Conservation (phyloP, 2,888 invertebrate genomes). For the Therioaphis trifolii region DNA sequence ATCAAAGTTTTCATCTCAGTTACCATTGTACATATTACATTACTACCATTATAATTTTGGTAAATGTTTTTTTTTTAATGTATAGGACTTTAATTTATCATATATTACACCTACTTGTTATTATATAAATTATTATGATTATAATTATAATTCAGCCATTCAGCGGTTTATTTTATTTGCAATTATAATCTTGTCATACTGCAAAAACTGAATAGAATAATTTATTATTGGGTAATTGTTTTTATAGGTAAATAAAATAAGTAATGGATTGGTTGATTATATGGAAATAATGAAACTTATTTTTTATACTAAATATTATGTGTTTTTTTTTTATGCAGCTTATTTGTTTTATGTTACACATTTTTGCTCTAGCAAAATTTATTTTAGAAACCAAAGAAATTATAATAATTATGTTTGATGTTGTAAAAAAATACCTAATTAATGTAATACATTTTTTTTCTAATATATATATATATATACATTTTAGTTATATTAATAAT, state of each 20-base stretch:
- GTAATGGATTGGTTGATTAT: conserved; percentile 4
- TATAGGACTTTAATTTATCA: conserved; percentile 21
- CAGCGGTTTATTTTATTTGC: conserved; percentile 25
- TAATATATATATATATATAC: conserved; percentile 26
- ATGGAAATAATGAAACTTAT: conserved; percentile 40
- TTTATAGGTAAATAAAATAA: conserved; percentile 24
- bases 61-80: conserved; percentile 20
- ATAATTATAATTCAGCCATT: conserved; percentile 38
- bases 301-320: conserved; percentile 41
- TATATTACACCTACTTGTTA: conserved; percentile 34
- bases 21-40: conserved; percentile 46
- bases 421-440: conserved; percentile 23
- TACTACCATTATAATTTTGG: conserved; percentile 51
- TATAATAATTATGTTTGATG: conserved; percentile 29
- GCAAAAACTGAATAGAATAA: conserved; percentile 33
- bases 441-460: not conserved
- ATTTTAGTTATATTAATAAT: conserved; percentile 28
- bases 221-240: conserved; percentile 34
- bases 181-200: conserved; percentile 32
- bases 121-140: conserved; percentile 38
- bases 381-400: conserved; percentile 56
- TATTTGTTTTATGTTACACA: conserved; percentile 36
- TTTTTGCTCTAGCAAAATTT: conserved; percentile 8
- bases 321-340: conserved; percentile 41
- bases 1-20: conserved; percentile 59